Evolutionary conservation across 1,140 invertebrate species (phyloP).

Genomic region (Zeugodacus cucurbitae): DNA sequence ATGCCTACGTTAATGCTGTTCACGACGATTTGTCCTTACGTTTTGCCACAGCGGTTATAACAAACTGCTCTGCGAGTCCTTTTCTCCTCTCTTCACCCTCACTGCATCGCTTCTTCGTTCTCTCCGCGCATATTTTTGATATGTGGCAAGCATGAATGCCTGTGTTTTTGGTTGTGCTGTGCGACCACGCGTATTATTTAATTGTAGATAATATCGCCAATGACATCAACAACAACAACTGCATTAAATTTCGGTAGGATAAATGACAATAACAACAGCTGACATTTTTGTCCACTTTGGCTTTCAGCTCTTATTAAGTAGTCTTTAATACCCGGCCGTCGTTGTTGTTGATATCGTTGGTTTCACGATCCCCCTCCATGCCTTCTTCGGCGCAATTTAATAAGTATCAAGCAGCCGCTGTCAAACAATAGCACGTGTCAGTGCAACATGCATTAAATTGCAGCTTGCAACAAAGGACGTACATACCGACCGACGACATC

Average conservation of each 20-base stretch:
- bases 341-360: not conserved
- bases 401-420: constrained; percentile 16
- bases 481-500: not conserved
- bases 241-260: not conserved
- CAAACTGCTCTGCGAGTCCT: not conserved
- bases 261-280: constrained; percentile 19
- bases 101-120: not conserved
- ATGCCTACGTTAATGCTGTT: not conserved
- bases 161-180: not conserved
- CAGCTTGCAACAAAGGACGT: constrained; percentile 14
- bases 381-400: not conserved
- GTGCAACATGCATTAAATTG: constrained; percentile 27
- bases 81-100: not conserved
- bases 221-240: not conserved
- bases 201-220: constrained; percentile 26
- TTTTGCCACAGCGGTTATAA: not conserved
- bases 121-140: not conserved
- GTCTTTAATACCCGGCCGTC: not conserved
- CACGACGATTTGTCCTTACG: not conserved
- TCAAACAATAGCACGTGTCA: constrained; percentile 19
- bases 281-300: constrained; percentile 3
- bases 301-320: not conserved
- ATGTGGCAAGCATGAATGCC: not conserved
- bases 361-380: not conserved
- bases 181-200: constrained; percentile 26